These are phyloP conservation scores for Cyrtodaria siliqua DNA, from an alignment of 2,888 invertebrate genomes.

Conservation along the genomic window DNA sequence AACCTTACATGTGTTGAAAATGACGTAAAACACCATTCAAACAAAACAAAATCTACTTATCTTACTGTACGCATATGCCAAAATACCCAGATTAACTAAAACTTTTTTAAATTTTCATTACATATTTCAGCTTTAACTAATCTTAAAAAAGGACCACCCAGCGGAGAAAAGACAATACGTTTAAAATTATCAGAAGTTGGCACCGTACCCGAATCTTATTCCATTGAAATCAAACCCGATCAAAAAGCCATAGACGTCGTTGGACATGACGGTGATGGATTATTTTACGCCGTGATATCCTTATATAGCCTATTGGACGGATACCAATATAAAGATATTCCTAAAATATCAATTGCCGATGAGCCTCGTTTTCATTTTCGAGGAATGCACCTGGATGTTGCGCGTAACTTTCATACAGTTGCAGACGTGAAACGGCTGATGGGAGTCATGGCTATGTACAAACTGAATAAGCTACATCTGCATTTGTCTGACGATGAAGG, in stretches of 20 bases:
- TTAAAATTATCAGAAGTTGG: not conserved
- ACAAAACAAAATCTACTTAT: too few relatives aligned
- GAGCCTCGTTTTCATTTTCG: constrained; percentile 72
- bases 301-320: constrained; percentile 55
- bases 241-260: constrained; percentile 48
- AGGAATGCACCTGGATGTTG: constrained; percentile 77
- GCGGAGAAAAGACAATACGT: constrained; percentile 5
- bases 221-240: constrained; percentile 48
- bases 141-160: not conserved
- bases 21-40: too few relatives aligned
- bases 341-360: constrained; percentile 58
- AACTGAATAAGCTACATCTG: constrained; percentile 83
- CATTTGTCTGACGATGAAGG: constrained; percentile 85
- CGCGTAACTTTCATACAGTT: constrained; percentile 78
- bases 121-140: constrained; percentile 14
- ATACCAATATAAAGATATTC: constrained; percentile 47
- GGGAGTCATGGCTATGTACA: constrained; percentile 83
- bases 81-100: too few relatives aligned
- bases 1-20: too few relatives aligned
- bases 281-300: constrained; percentile 69
- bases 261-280: constrained; percentile 46
- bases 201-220: constrained; percentile 59
- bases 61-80: too few relatives aligned
- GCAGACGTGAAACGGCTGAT: constrained; percentile 73
- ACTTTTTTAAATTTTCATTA: too few relatives aligned